Evolutionary conservation across 2,888 invertebrate species (phyloP).

Genomic region (Apeira syringaria): DNA sequence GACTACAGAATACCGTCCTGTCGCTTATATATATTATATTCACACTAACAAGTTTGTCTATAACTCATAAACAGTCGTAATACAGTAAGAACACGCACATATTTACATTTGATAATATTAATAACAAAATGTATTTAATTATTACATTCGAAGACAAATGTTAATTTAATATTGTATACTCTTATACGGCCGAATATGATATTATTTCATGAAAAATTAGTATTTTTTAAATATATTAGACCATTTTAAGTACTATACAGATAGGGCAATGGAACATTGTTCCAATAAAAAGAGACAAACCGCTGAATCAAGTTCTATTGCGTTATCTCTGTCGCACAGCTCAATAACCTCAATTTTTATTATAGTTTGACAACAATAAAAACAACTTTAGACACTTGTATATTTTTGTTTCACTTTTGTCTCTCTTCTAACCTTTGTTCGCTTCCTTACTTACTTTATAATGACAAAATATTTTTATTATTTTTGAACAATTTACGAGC

Average conservation of each 20-base stretch:
- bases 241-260: background rate
- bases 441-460: no score
- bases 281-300: background rate
- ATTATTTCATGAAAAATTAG: constrained; percentile 8
- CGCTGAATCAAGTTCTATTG: no score
- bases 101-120: constrained; percentile 25
- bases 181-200: constrained; percentile 37
- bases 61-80: constrained; percentile 26
- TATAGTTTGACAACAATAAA: no score
- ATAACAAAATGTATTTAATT: constrained; percentile 4
- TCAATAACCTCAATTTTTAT: no score
- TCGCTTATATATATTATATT: no score
- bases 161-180: constrained; percentile 41
- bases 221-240: constrained; percentile 8
- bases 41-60: constrained; percentile 3
- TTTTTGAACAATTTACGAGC: no score
- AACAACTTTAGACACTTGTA: no score
- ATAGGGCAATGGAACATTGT: background rate
- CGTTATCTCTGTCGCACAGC: background rate
- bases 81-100: constrained; percentile 35
- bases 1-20: no score
- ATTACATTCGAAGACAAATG: constrained; percentile 20
- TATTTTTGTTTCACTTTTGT: no score
- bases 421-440: no score
- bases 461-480: no score